Percentiles rank a stretch among this genome's conserved stretches.
Evolutionary conservation across 2,888 invertebrate species (phyloP).

Genomic region (Hartigia nigra): DNA sequence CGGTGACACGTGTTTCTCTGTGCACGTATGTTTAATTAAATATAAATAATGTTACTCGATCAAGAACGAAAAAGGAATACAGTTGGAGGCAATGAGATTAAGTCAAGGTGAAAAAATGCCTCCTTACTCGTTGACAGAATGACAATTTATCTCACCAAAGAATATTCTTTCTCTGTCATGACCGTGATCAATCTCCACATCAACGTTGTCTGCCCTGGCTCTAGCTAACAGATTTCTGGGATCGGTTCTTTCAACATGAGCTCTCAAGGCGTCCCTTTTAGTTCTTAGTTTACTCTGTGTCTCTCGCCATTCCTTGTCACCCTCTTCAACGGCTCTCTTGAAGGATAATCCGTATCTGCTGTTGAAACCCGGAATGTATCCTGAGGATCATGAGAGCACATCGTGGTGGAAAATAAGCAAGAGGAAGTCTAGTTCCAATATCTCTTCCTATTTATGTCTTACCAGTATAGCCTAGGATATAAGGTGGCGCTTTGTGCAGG

Average conservation of each 20-base stretch:
- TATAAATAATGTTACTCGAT: not conserved
- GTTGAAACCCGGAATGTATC: constrained; percentile 77
- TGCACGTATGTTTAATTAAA: constrained; percentile 21
- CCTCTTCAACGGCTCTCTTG: constrained; percentile 67
- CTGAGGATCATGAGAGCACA: constrained; percentile 43
- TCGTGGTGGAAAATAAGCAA: not conserved
- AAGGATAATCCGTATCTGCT: constrained; percentile 71
- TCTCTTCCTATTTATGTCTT: constrained; percentile 20
- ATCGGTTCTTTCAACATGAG: constrained; percentile 49
- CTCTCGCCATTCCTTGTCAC: constrained; percentile 70
- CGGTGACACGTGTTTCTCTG: constrained; percentile 72
- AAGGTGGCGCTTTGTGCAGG: constrained; percentile 59
- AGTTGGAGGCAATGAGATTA: not conserved
- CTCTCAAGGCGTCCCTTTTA: constrained; percentile 50
- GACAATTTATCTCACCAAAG: constrained; percentile 41
- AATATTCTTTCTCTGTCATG: constrained; percentile 40
- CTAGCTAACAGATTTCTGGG: constrained; percentile 53
- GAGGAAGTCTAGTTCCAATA: not conserved
- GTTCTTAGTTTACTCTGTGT: constrained; percentile 57
- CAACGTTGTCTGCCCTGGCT: constrained; percentile 49
- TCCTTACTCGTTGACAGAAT: not conserved
- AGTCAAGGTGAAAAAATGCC: not conserved
- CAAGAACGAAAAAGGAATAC: not conserved
- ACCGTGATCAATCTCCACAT: constrained; percentile 51
- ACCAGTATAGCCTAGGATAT: constrained; percentile 79